Evolutionary conservation across 2,797 vertebrate genomes (phyloP).

Genomic region (Rhynchotus rufescens): DNA sequence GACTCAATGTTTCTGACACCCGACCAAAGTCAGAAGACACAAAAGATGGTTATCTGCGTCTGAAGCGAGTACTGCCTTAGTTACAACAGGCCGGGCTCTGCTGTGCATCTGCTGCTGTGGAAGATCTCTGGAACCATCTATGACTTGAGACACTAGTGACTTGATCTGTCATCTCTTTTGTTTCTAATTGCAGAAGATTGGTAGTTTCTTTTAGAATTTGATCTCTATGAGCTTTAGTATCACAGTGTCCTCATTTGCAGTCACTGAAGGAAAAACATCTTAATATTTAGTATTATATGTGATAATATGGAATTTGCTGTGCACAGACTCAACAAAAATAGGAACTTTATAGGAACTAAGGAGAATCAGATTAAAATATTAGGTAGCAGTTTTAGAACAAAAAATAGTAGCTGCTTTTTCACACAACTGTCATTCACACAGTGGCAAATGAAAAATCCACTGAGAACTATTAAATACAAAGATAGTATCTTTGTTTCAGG

Average conservation of each 20-base stretch:
- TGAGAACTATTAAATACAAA: constrained; percentile 4
- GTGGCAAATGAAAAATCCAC: constrained; percentile 2
- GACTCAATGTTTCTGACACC: constrained; percentile 28
- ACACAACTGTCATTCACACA: background rate
- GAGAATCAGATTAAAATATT: background rate
- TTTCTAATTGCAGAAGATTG: background rate
- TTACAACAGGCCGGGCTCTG: background rate
- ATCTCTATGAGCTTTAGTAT: background rate
- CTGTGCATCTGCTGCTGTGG: background rate
- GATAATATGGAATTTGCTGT: background rate
- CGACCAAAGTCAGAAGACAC: constrained; percentile 8
- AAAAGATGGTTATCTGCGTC: background rate
- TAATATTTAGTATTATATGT: background rate
- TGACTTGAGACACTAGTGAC: background rate
- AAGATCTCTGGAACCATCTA: background rate
- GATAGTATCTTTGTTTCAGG: constrained; percentile 19
- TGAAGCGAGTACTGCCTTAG: background rate
- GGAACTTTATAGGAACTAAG: background rate
- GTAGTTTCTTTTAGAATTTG: background rate
- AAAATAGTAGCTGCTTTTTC: background rate
- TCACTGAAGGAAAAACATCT: background rate
- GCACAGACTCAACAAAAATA: background rate
- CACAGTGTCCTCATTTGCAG: background rate
- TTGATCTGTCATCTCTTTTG: background rate
- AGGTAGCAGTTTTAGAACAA: background rate